Conservation (phyloP, 2,113 vertebrate species). For the Poecile atricapillus region DNA sequence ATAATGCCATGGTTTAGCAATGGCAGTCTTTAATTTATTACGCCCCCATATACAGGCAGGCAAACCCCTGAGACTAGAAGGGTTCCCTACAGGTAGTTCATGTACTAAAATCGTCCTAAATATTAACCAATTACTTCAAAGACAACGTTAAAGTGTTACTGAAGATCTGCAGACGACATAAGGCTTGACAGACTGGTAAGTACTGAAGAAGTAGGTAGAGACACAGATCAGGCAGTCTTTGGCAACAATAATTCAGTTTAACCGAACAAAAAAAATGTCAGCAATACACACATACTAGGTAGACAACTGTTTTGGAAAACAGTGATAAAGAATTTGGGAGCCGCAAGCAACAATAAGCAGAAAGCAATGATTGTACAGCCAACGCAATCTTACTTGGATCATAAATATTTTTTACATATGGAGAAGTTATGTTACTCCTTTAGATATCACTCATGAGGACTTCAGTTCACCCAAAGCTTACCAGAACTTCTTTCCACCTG, state of each 20-base stretch:
- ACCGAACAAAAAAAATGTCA: neutral
- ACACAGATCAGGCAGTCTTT: neutral
- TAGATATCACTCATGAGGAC: neutral
- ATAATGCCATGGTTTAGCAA: neutral
- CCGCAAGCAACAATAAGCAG: neutral
- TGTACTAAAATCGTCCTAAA: fast-evolving
- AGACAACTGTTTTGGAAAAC: neutral
- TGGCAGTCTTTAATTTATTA: neutral
- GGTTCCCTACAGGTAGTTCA: neutral
- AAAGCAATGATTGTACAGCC: neutral
- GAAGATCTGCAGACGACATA: neutral
- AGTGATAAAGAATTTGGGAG: neutral
- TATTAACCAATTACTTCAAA: neutral
- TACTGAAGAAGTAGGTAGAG: neutral
- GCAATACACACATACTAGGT: neutral
- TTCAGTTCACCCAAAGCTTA: neutral
- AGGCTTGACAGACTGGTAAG: neutral
- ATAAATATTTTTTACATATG: neutral
- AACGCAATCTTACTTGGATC: neutral
- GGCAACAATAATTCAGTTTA: neutral
- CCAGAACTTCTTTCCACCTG: neutral
- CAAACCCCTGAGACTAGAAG: neutral
- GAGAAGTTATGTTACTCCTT: neutral
- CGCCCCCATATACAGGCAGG: fast-evolving
- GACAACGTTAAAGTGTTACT: neutral